Base-by-base conservation (phyloP, 2,113 vertebrate genomes). In the Peucedramus taeniatus region DNA sequence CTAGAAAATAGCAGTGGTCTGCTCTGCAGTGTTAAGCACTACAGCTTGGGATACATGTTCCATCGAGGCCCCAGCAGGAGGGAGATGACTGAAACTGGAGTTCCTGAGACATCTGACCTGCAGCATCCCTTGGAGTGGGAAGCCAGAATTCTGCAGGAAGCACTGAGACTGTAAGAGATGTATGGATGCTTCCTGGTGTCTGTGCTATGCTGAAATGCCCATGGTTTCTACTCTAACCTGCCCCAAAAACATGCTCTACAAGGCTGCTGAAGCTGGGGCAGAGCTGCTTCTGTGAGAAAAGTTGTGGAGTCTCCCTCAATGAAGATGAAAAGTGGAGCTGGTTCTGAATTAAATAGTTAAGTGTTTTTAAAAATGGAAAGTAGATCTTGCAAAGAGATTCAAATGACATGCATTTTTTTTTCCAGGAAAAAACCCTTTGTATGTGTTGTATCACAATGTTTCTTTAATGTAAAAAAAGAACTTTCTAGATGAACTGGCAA, bases 21-120 rank as follows among this genome's bases (percentile, higher is more conserved):
- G 54, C 37, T 93, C 24, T 47, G 61, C 40, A 35, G 42, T 17
- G 33, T 23, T 10, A 8, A 23, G 2, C 23, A 11, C 33, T 17
- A 1, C 53, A 68, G 15, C 30, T 4, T 45, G 49, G 42, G 60
- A 23, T 44, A 7, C 6, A 1, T 6, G 28, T 17, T 63, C 1
- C 0, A 27, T 31, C 0, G 1, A 63, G 22, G 53, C 15, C 15
- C 21, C 42, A 35, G 72, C 30, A 69, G 54, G 26, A 69, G 54
- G 4, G 16, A 51, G 28, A 22, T 56, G 15, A 7, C 33, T 75
- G 66, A 35, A 68, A 9, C 17, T 39, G 69, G 44, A 60, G 31
- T 17, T 81, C 39, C 69, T 50, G 66, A 53, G 45, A 20, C 2
- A 8, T 39, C 47, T 68, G 56, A 54, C 49, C 21, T 76, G 30